A percentile compares a stretch with the other conserved stretches of the same genome.
Evolutionary conservation across 2,113 vertebrate species (phyloP).

Genomic region (Melanocharis versteri): DNA sequence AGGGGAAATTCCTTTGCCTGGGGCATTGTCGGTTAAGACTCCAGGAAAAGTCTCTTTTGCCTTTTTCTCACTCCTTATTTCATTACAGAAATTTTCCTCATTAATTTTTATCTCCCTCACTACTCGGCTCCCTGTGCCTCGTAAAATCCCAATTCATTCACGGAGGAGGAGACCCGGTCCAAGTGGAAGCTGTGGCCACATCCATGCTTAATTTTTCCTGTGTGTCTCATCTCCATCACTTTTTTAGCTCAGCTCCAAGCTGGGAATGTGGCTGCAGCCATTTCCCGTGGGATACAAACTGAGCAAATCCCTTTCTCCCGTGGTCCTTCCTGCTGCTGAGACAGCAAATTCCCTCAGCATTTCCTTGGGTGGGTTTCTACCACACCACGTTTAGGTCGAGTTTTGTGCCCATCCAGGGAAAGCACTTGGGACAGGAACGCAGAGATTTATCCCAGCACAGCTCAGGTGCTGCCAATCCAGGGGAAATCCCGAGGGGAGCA

Average conservation of each 20-base stretch:
- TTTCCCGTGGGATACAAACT: not conserved
- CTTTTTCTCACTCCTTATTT: not conserved
- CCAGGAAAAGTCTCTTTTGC: not conserved
- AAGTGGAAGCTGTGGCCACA: not conserved
- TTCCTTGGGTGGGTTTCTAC: not conserved
- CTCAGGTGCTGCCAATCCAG: not conserved
- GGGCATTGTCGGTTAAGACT: not conserved
- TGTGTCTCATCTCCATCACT: not conserved
- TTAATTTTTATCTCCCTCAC: not conserved
- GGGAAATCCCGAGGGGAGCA: not conserved
- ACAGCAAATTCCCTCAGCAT: not conserved
- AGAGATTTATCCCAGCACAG: not conserved
- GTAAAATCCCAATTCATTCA: not conserved
- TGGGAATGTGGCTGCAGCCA: not conserved
- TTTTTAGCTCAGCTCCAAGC: not conserved
- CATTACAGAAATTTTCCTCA: not conserved
- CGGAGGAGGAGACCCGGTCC: rapidly evolving
- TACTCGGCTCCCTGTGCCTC: rapidly evolving
- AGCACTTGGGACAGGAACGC: not conserved
- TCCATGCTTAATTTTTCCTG: not conserved
- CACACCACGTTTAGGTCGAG: too few species aligned
- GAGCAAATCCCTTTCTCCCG: not conserved
- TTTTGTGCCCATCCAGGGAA: not conserved
- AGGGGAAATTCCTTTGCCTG: not conserved
- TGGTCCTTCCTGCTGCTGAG: not conserved